A percentile compares a stretch with the other conserved stretches of the same genome.
Evolutionary conservation across 2,797 vertebrate species (phyloP).

Genomic region (Telmatherina bonti): DNA sequence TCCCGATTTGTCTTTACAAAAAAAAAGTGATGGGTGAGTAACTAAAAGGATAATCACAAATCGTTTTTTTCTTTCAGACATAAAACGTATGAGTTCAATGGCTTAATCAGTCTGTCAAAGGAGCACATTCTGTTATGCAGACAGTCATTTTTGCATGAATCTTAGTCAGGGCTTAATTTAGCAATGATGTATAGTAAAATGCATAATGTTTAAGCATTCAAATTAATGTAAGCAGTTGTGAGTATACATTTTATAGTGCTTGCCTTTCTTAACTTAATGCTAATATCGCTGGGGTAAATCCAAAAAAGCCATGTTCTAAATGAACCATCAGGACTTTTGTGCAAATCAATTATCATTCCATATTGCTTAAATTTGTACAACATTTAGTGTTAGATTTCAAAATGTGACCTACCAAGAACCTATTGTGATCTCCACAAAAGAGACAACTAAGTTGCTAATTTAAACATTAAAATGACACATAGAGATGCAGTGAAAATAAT

Average conservation of each 20-base stretch:
- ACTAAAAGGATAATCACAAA: neutral
- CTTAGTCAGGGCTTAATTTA: neutral
- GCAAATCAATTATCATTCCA: neutral
- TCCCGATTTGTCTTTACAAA: conserved; percentile 86
- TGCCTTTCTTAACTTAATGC: neutral
- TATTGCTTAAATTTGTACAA: neutral
- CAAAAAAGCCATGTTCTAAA: neutral
- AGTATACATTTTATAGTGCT: neutral
- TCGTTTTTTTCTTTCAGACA: neutral
- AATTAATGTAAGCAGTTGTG: neutral
- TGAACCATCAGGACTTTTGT: neutral
- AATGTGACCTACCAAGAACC: too few relatives aligned
- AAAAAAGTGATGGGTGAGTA: neutral
- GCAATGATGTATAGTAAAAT: neutral
- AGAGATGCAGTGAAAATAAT: neutral
- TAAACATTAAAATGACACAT: neutral
- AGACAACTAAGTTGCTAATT: neutral
- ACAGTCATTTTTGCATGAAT: neutral
- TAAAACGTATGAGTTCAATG: neutral
- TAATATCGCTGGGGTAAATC: neutral
- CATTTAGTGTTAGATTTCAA: too few relatives aligned
- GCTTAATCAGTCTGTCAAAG: neutral
- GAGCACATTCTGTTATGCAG: neutral
- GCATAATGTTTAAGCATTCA: neutral
- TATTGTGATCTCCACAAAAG: neutral